A percentile compares a stretch with the other conserved stretches of the same genome.
Conservation (phyloP, 2,113 vertebrate species). For the Climacteris rufus region DNA sequence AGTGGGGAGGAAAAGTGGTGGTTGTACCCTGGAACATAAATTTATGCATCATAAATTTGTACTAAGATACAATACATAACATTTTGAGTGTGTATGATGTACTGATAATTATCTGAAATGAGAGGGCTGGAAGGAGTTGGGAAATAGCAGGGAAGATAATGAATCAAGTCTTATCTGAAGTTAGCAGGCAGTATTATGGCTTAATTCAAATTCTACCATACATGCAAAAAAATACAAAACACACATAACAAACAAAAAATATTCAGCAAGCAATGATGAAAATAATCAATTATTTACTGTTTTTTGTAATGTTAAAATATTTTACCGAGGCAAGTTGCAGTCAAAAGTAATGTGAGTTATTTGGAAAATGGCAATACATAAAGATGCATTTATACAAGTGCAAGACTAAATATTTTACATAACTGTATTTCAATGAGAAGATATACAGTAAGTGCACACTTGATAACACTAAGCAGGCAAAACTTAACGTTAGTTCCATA, state of each 20-base stretch:
- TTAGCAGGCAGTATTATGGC: slow-evolving; percentile 52
- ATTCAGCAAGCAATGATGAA: slow-evolving; percentile 75
- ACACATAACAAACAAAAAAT: slow-evolving; percentile 70
- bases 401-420: slow-evolving; percentile 84
- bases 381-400: slow-evolving; percentile 86
- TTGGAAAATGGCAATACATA: slow-evolving; percentile 80
- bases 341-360: slow-evolving; percentile 77
- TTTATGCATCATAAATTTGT: background rate
- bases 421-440: slow-evolving; percentile 81
- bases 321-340: slow-evolving; percentile 77
- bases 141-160: background rate
- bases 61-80: background rate
- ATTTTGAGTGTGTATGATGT: background rate
- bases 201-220: slow-evolving; percentile 50
- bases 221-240: slow-evolving; percentile 67
- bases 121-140: background rate
- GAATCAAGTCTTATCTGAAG: slow-evolving; percentile 23
- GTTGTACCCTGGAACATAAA: background rate
- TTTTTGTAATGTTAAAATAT: slow-evolving; percentile 81
- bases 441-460: slow-evolving; percentile 94
- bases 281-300: slow-evolving; percentile 79
- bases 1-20: background rate
- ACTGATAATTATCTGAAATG: background rate
- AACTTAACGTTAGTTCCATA: slow-evolving; percentile 69
- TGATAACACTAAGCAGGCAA: slow-evolving; percentile 78